A percentile compares a stretch with the other conserved stretches of the same genome.
Conservation (phyloP, 2,888 invertebrate species). For the Therioaphis trifolii region DNA sequence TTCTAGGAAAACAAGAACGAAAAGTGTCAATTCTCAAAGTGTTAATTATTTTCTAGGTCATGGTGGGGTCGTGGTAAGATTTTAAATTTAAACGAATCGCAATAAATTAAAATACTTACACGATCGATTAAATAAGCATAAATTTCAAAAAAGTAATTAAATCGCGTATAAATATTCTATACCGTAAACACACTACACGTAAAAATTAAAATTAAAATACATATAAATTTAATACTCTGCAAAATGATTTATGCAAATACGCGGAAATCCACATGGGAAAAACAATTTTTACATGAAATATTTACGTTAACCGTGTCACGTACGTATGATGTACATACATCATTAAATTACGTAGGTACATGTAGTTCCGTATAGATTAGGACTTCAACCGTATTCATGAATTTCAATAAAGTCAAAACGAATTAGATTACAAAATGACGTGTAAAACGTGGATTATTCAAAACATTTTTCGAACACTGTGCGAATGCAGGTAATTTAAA, state of each 20-base stretch:
- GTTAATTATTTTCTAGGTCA: too few relatives aligned
- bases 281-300: constrained; percentile 21
- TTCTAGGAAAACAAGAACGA: too few relatives aligned
- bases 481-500: too few relatives aligned
- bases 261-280: background rate
- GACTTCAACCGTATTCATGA: background rate
- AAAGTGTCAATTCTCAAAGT: too few relatives aligned
- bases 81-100: too few relatives aligned
- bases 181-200: background rate
- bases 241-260: background rate
- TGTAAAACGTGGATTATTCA: too few relatives aligned
- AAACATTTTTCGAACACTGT: too few relatives aligned
- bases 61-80: too few relatives aligned
- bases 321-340: background rate
- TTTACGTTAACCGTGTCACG: background rate
- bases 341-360: constrained; percentile 25
- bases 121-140: too few relatives aligned
- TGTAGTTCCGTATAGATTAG: too few relatives aligned
- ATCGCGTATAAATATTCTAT: background rate
- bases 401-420: background rate
- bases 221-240: background rate
- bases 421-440: too few relatives aligned
- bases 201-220: background rate
- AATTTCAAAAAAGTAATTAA: background rate
- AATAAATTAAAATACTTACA: too few relatives aligned